Percentiles rank a stretch among this genome's conserved stretches.
phyloP scores from a whole-genome alignment of 1,140 invertebrate genomes.

The Tigriopus japonicus region DNA sequence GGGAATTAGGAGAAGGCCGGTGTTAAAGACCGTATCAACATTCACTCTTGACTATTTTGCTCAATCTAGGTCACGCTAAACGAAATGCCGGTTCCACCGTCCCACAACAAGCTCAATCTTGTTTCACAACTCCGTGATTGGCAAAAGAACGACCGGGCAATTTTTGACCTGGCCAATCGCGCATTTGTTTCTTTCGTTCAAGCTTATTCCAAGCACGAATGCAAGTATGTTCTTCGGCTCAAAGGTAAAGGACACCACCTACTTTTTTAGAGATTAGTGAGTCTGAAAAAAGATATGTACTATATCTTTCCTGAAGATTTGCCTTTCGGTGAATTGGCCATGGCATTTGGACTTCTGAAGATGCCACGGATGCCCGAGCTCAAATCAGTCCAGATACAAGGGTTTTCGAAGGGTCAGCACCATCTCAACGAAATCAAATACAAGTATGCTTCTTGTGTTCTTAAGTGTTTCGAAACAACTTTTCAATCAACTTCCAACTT shows the following conservation, averaged over 20 bases:
- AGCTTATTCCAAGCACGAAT: constrained; percentile 89
- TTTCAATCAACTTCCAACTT: constrained; percentile 7
- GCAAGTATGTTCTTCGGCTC: constrained; percentile 61
- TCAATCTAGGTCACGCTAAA: too few relatives aligned
- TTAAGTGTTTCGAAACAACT: neutral
- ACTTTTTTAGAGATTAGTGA: constrained; percentile 5
- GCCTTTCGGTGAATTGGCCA: constrained; percentile 62
- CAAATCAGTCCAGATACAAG: constrained; percentile 41
- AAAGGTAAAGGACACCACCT: constrained; percentile 34
- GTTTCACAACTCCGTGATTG: neutral
- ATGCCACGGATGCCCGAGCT: constrained; percentile 89
- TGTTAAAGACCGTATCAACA: too few relatives aligned
- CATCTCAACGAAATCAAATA: constrained; percentile 53
- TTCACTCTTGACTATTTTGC: too few relatives aligned
- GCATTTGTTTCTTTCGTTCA: constrained; percentile 91
- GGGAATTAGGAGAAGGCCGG: too few relatives aligned
- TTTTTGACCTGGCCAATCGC: constrained; percentile 36
- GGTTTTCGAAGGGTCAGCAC: constrained; percentile 39
- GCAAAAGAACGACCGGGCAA: neutral
- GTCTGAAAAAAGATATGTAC: constrained; percentile 8
- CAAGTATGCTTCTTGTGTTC: constrained; percentile 27
- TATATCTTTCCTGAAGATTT: constrained; percentile 39
- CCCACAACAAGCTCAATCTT: too few relatives aligned
- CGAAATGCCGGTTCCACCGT: too few relatives aligned
- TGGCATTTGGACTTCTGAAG: constrained; percentile 67